Base-by-base conservation (phyloP, 2,888 invertebrate genomes). In the Stenodema calcarata region DNA sequence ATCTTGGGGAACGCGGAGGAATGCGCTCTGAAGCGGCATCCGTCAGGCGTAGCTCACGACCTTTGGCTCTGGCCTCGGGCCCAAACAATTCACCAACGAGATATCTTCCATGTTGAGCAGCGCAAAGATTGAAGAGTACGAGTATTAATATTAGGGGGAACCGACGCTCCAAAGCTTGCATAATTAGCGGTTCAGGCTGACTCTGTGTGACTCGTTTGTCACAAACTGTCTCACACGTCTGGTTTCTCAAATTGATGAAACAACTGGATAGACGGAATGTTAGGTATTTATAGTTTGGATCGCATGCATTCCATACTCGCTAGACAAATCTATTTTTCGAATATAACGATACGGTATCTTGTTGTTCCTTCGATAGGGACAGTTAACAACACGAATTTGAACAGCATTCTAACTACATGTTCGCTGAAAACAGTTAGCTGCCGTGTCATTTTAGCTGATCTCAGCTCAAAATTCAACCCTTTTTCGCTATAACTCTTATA, bases 111-210 rank as follows among this genome's bases (percentile, higher is more conserved):
- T 12, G 73, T 73, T 35, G 73, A 41, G 62, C 16, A 14, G 14
- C n/a, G 73, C 73, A 73, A 73, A 35, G 73, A 73, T 73, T 73
- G 73, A 35, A 30, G 73, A 73, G 73, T 30, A 73, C 28, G 73
- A 73, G 35, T 30, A 73, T 73, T 73, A 73, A 73, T 73, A 73
- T 73, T 73, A 30, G 73, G n/a, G 18, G 62, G 27, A 62, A 6
- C 62, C 6, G 9, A 23, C 23, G 23, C 23, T 62, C 4, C 62
- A 35, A 23, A 62, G 62, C 62, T 27, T 9, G 62, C 62, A 62
- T 62, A 62, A 62, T 62, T 62, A 62, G 62, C 62, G 62, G 11
- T 18, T 23, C 23, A 18, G 62, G 27, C 62, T 62, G 62, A 62
- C 23, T 9, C 47, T 35, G 35, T 35, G 35, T 47, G 47, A 47